A percentile compares a stretch with the other conserved stretches of the same genome.
Conservation (phyloP, 2,888 invertebrate species). For the Nephrotoma flavescens region DNA sequence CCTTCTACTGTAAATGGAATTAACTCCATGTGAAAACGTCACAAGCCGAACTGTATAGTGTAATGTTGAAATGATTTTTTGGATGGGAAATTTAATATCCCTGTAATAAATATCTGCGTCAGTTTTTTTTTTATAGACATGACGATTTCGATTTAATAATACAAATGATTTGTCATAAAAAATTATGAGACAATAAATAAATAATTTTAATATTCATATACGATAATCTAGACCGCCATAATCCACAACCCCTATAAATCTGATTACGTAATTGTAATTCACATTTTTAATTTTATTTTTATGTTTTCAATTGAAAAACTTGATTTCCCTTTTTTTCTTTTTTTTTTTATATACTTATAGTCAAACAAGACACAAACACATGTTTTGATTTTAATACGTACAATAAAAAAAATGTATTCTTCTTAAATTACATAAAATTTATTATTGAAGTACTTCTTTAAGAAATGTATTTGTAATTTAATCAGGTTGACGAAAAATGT, state of each 20-base stretch:
- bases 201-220: too few relatives aligned
- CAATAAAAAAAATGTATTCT: not conserved
- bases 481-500: not conserved
- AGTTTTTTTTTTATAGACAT: not conserved
- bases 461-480: not conserved
- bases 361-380: not conserved
- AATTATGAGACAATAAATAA: not conserved
- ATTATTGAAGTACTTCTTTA: not conserved
- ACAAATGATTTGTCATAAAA: not conserved
- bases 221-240: not conserved
- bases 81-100: not conserved
- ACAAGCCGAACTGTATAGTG: too few relatives aligned
- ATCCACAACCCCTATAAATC: not conserved
- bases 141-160: not conserved
- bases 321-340: not conserved
- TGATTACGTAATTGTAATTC: not conserved
- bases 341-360: not conserved
- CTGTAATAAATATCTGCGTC: not conserved
- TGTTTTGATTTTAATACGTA: not conserved
- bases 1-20: too few relatives aligned
- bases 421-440: not conserved
- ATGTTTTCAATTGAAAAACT: not conserved
- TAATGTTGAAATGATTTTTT: too few relatives aligned
- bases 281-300: not conserved
- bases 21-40: too few relatives aligned